These are phyloP conservation scores for Drosophila emarginata DNA, from an alignment of 2,888 invertebrate species.

Conservation along the genomic window DNA sequence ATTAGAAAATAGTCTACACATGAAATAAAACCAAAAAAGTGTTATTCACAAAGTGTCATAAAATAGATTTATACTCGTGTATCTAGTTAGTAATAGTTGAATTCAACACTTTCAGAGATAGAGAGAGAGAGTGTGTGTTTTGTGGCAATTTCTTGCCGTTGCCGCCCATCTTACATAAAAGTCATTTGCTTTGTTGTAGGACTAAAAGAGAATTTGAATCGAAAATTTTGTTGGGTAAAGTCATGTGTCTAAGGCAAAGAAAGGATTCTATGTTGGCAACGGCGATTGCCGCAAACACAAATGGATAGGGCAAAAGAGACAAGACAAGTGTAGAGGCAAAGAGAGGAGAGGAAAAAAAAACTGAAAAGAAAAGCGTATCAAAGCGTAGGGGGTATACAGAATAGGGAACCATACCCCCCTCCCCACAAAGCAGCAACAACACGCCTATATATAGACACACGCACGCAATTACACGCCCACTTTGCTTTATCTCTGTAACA, in stretches of 20 bases:
- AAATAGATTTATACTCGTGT: neutral
- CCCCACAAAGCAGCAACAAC: slow-evolving; percentile 26
- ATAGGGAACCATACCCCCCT: slow-evolving; percentile 39
- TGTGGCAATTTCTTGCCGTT: neutral
- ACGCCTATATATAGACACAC: slow-evolving; percentile 27
- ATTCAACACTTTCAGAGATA: slow-evolving; percentile 34
- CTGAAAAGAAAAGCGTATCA: slow-evolving; percentile 43
- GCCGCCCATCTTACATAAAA: slow-evolving; percentile 28
- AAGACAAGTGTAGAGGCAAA: slow-evolving; percentile 4
- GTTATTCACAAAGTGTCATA: neutral
- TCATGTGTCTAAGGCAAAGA: slow-evolving; percentile 43
- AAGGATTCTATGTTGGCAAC: slow-evolving; percentile 36
- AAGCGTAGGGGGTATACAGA: slow-evolving; percentile 18
- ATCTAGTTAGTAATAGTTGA: neutral
- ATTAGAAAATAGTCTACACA: slow-evolving; percentile 4
- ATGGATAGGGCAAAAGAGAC: slow-evolving; percentile 6
- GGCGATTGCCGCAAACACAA: slow-evolving; percentile 40
- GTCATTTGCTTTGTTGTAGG: slow-evolving; percentile 55
- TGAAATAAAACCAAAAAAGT: neutral
- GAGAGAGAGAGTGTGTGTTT: neutral
- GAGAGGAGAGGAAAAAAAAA: slow-evolving; percentile 25
- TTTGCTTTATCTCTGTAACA: slow-evolving; percentile 65
- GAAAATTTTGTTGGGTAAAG: slow-evolving; percentile 57
- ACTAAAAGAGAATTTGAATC: slow-evolving; percentile 53
- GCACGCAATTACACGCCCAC: slow-evolving; percentile 62